Evolutionary conservation across 2,797 vertebrate genomes (phyloP), one percentile per base, ranked within the genome.

Genomic region (Limnodromus scolopaceus): DNA sequence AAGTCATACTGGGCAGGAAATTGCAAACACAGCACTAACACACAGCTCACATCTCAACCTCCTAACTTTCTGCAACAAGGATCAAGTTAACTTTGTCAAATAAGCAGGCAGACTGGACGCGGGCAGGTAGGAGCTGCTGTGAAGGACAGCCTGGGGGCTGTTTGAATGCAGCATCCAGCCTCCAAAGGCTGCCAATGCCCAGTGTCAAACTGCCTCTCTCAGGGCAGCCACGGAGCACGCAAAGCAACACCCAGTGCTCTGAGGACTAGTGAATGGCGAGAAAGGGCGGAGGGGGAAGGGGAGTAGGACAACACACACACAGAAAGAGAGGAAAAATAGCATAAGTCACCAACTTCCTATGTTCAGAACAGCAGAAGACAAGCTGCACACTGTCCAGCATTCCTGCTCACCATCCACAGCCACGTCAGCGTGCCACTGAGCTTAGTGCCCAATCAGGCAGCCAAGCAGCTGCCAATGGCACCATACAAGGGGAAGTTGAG

Each of bases 141-240:
- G 16, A 28, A n/a, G 58, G 13, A 43, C 36, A 51, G 57, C 6
- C n/a, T 7, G 0, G 28, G 30, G 24, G 12, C 23, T 58, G 43
- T 39, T 8, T 28, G 57, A 57, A 87, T 4, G 30, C n/a, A 53
- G 53, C n/a, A 57, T 22, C 17, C 69, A 69, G 55, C 24, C 22
- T 70, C 64, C 1, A 1, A 64, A 32, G 25, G 53, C n/a, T 72
- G 54, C 22, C 64, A 30, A 24, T 14, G 58, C 30, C 46, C 3
- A 0, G 39, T 11, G 24, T 30, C 60, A 53, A 66, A 51, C 28
- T 53, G 18, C 43, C 11, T 46, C 19, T 58, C 60, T 46, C 27
- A 11, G 16, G 23, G 27, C 34, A 70, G 28, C 55, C 48, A 48
- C 1, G 0, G 49, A 77, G 41, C 36, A 6, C 0, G 1, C 16